Evolutionary conservation across 2,113 vertebrate species (phyloP), one percentile per base, ranked within the genome.

Genomic region (Seriola aureovittata): DNA sequence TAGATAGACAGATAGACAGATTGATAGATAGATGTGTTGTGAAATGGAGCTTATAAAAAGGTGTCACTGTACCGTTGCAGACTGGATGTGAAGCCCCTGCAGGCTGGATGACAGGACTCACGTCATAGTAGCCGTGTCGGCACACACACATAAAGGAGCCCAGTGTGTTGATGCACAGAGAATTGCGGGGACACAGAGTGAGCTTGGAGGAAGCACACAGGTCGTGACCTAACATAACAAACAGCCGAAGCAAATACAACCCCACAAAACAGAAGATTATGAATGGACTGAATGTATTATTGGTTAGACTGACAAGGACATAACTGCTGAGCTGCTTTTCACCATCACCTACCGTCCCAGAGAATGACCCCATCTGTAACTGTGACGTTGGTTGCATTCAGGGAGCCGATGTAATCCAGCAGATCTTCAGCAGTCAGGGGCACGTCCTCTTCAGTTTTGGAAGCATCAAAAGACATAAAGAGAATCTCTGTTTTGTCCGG

Each of bases 81-180:
- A 87, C 11, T 0, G 85, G 90, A 14, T 5, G 29, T 42, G 72
- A 79, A 8, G 62, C 25, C 2, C 19, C 70, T 5, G 62, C n/a
- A 42, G 44, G 57, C 44, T 68, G 2, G 0, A 84, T 17, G 71
- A 90, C 19, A 1, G 76, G 21, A 38, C 91, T 84, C n/a, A 93
- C 72, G 0, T 95, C 91, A 59, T 93, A 93, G 87, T 82, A 92
- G n/a, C 91, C 93, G 5, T n/a, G 69, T 2, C 55, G 63, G 72
- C 95, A 95, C 34, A 93, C 60, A 52, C 95, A 95, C 0, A 70
- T 73, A 64, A 81, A 92, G 19, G 91, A 95, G 68, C 85, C 89
- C 85, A 95, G 78, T 3, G 92, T 93, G 85, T 92, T 95, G 78
- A 95, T 55, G 79, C 95, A 95, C 25, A 90, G n/a, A 44, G 95